These are phyloP conservation scores for Pachyuromys duprasi DNA, from an alignment of 2,797 vertebrate genomes.

Conservation along the genomic window DNA sequence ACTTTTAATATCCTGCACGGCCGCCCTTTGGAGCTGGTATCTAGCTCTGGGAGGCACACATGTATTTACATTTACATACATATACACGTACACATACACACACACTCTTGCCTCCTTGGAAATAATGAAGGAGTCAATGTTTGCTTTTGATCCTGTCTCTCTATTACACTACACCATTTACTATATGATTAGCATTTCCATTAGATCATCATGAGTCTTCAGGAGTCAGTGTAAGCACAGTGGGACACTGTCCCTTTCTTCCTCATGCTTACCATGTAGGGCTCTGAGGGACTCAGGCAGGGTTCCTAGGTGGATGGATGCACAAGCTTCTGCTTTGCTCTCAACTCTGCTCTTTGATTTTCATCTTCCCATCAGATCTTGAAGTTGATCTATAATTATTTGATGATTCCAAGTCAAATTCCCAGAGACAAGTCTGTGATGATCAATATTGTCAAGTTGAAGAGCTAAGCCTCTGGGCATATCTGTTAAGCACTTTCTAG, in stretches of 20 bases:
- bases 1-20: constrained; percentile 64
- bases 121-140: neutral
- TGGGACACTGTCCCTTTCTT: fast-evolving
- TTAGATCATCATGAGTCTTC: neutral
- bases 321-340: neutral
- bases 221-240: neutral
- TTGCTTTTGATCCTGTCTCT: neutral
- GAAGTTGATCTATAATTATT: neutral
- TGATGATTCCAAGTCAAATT: neutral
- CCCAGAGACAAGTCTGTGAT: neutral
- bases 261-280: fast-evolving
- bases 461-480: too few species aligned
- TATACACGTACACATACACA: too few species aligned
- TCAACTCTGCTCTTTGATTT: fast-evolving
- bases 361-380: fast-evolving
- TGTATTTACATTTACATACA: neutral
- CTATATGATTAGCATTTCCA: neutral
- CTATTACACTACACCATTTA: neutral
- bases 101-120: neutral
- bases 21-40: constrained; percentile 4
- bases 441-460: neutral
- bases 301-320: fast-evolving
- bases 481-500: neutral
- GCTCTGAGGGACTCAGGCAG: neutral
- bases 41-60: neutral